Percentiles rank a stretch among this genome's conserved stretches.
Conservation (phyloP, 2,888 invertebrate genomes). For the Dicycla oo region DNA sequence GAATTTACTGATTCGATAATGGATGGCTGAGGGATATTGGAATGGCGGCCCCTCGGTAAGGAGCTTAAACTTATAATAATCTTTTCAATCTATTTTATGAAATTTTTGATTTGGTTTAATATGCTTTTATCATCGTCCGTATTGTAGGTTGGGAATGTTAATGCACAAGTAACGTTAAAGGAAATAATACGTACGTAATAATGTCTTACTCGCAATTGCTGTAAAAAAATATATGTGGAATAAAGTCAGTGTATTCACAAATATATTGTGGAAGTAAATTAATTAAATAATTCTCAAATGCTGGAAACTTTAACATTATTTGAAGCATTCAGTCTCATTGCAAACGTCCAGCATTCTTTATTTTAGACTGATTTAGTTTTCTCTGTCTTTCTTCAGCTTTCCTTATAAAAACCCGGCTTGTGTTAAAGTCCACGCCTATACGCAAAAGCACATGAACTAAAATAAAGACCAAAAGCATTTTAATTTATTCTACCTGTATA, state of each 20-base stretch:
- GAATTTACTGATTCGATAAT: constrained; percentile 62
- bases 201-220: not conserved
- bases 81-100: constrained; percentile 38
- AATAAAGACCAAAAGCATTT: not conserved
- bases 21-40: constrained; percentile 47
- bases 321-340: not conserved
- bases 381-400: not conserved
- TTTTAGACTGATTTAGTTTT: not conserved
- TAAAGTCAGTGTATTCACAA: not conserved
- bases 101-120: constrained; percentile 37
- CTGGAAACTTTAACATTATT: not conserved
- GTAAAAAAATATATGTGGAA: not conserved
- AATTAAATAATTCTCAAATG: not conserved
- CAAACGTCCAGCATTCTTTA: not conserved
- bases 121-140: constrained; percentile 12
- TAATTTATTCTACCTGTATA: not conserved
- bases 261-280: not conserved
- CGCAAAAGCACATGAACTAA: not conserved
- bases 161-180: not conserved
- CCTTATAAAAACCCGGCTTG: not conserved
- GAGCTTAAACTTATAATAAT: constrained; percentile 51
- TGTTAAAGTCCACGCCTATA: not conserved
- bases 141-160: constrained; percentile 6
- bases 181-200: not conserved
- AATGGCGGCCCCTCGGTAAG: constrained; percentile 44